Conservation (phyloP, 2,888 invertebrate species). For the Alviniconcha strummeri region DNA sequence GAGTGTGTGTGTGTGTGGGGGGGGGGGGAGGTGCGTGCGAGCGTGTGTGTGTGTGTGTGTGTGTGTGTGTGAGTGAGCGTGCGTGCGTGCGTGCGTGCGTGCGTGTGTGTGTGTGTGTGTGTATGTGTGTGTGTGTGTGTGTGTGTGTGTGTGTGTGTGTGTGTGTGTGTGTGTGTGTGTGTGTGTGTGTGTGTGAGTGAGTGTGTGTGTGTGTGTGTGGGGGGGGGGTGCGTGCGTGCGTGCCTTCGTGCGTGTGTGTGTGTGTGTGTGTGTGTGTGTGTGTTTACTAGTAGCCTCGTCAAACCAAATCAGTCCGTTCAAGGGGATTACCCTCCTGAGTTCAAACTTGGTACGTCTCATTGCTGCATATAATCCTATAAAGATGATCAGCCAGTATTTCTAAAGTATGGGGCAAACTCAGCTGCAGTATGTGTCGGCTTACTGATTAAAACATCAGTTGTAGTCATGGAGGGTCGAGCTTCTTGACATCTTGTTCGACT, state of each 20-base stretch:
- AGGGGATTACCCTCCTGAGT: no score
- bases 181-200: constrained; percentile 13
- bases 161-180: constrained; percentile 21
- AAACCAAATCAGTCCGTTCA: no score
- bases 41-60: constrained; percentile 6
- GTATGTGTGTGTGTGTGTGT: neutral
- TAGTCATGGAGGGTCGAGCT: no score
- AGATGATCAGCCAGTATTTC: no score
- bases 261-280: constrained; percentile 12
- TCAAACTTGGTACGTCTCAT: no score
- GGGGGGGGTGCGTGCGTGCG: constrained; percentile 6
- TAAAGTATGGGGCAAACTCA: no score
- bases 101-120: constrained; percentile 14
- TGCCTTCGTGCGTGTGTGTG: neutral
- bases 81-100: neutral
- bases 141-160: neutral
- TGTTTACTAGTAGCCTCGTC: neutral
- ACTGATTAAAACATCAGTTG: no score
- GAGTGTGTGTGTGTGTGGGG: constrained; percentile 15
- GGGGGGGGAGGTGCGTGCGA: neutral
- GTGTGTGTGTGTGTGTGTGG: neutral
- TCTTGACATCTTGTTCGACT: no score
- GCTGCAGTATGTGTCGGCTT: no score
- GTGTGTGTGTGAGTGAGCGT: neutral
- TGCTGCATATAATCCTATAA: no score